These are phyloP conservation scores for Sclerurus mexicanus DNA, from an alignment of 2,113 vertebrate genomes.

Conservation along the genomic window DNA sequence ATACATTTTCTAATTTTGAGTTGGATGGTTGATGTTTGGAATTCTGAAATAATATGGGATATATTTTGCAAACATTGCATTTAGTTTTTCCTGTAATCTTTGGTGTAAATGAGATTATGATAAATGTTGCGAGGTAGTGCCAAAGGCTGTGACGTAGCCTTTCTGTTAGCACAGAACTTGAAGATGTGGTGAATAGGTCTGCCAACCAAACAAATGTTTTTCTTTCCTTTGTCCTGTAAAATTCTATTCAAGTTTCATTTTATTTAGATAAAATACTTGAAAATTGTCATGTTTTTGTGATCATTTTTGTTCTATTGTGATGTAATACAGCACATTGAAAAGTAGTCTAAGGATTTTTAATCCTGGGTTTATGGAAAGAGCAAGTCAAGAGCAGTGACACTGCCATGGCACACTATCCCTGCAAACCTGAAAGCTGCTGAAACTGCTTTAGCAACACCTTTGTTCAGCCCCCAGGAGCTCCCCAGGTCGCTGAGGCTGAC, in stretches of 20 bases:
- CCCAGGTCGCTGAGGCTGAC: background rate
- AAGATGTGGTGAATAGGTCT: background rate
- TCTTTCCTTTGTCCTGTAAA: background rate
- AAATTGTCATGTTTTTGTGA: background rate
- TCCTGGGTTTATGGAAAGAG: background rate
- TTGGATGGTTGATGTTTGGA: background rate
- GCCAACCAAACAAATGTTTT: background rate
- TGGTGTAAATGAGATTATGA: background rate
- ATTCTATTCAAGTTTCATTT: background rate
- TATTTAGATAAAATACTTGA: background rate
- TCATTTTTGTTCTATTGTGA: background rate
- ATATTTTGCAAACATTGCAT: background rate
- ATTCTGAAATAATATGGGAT: background rate
- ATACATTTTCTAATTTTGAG: background rate
- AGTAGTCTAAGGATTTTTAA: background rate
- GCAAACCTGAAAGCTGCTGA: background rate
- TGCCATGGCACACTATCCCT: rapidly evolving
- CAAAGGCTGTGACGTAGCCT: background rate
- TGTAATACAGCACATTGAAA: background rate
- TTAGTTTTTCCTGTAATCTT: background rate
- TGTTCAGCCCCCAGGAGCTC: background rate
- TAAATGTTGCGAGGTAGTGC: background rate
- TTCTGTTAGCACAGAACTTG: background rate
- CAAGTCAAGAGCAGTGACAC: background rate
- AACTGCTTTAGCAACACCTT: background rate